Conservation (phyloP, 2,888 invertebrate genomes). For the Lochmaea crataegi region DNA sequence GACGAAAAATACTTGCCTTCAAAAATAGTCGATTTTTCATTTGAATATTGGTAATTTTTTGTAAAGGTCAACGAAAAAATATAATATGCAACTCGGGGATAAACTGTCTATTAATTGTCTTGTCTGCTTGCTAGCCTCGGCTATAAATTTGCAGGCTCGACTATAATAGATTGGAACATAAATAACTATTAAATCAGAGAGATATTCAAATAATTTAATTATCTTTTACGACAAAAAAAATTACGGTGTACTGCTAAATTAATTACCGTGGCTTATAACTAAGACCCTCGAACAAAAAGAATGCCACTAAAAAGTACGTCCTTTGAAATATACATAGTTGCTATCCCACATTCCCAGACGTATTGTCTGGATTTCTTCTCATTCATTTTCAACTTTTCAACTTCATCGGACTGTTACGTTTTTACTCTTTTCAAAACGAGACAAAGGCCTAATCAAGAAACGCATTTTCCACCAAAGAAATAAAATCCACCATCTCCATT, state of each 20-base stretch:
- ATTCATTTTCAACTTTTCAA: constrained; percentile 30
- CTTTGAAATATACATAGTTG: constrained; percentile 16
- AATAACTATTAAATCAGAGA: no score
- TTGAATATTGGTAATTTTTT: no score
- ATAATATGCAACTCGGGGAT: no score
- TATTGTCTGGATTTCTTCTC: constrained; percentile 28
- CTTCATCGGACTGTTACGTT: constrained; percentile 32
- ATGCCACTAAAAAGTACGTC: not conserved
- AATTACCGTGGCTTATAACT: not conserved
- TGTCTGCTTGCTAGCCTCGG: no score
- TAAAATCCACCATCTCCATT: constrained; percentile 30
- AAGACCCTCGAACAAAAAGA: not conserved
- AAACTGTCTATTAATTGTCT: no score
- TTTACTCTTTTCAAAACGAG: constrained; percentile 28
- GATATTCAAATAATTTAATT: no score
- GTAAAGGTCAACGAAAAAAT: no score
- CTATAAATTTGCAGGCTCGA: no score
- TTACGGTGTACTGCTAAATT: not conserved
- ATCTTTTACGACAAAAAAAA: no score
- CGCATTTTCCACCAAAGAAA: constrained; percentile 29
- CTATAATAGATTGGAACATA: no score
- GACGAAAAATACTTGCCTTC: no score
- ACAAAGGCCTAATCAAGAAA: constrained; percentile 34
- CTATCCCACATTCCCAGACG: constrained; percentile 16
- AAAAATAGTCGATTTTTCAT: no score